Conservation (phyloP, 1,140 invertebrate species). For the Ooceraea biroi region DNA sequence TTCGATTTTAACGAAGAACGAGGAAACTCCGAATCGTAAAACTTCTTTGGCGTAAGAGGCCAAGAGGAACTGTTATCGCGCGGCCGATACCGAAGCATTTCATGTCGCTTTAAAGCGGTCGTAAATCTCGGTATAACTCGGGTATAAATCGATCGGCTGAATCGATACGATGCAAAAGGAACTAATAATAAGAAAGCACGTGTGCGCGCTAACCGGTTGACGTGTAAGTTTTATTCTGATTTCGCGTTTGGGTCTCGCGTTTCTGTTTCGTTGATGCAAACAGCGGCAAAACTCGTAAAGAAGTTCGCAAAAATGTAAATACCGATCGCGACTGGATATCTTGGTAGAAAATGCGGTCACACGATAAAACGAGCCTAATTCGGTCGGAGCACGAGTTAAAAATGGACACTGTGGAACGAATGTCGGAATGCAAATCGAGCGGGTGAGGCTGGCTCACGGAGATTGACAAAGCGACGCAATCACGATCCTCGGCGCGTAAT, state of each 20-base stretch:
- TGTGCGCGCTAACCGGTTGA: neutral
- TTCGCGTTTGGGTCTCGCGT: neutral
- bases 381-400: conserved; percentile 65
- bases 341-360: conserved; percentile 8
- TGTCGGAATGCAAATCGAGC: conserved; percentile 78
- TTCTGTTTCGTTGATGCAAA: neutral
- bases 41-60: conserved; percentile 39
- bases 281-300: neutral
- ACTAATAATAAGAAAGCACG: neutral
- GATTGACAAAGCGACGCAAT: conserved; percentile 80
- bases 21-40: conserved; percentile 66
- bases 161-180: neutral
- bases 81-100: conserved; percentile 11
- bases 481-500: conserved; percentile 79
- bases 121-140: conserved; percentile 59
- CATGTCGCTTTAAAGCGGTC: conserved; percentile 29
- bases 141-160: conserved; percentile 49
- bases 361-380: conserved; percentile 41
- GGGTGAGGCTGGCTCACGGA: conserved; percentile 67
- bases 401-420: conserved; percentile 74
- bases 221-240: neutral
- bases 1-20: conserved; percentile 66
- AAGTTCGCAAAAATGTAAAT: conserved; percentile 42
- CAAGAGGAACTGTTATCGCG: neutral
- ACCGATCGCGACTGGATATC: neutral